Evolutionary conservation across 2,797 vertebrate genomes (phyloP), one percentile per base, ranked within the genome.

Genomic region (Brotula barbata): DNA sequence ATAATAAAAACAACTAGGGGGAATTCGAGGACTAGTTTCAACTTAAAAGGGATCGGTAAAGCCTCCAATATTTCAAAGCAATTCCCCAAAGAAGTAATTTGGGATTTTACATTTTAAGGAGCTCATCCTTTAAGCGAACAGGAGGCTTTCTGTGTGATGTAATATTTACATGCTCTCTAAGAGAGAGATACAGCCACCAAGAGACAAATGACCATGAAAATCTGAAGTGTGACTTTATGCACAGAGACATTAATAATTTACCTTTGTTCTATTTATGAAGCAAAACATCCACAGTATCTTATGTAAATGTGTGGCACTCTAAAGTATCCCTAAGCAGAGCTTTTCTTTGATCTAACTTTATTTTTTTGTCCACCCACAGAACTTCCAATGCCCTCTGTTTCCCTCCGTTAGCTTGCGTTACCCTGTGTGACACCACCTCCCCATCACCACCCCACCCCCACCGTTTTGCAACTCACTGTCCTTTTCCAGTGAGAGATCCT

Each of bases 401-500:
- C 45, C 12, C 37, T 47, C n/a, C 37, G 13, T 55, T 45, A 58
- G 12, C n/a, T n/a, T 60, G 49, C 69, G 50, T 68, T 46, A 13
- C 53, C 50, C 23, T 15, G 4, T 36, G 23, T 12, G 19, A 1
- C 47, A 42, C 23, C 34, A 6, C 34, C 13, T 3, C 34, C 13
- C 34, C 34, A 4, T 12, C 13, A 14, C 34, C 7, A 6, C 2
- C 34, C 3, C 34, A 11, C 34, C 7, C 34, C 7, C 34, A 36
- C 34, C 13, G 34, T 10, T 10, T 36, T 5, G 4, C 13, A 12
- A 10, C 2, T 36, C 13, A 36, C 7, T 66, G 64, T 80, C 77
- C 68, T 78, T 84, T 57, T 80, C 58, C 54, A 53, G 33, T 20
- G 33, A 20, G 46, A 70, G 43, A 56, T 46, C 55, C 47, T 54